A percentile compares a stretch with the other conserved stretches of the same genome.
Conservation (phyloP, 1,140 invertebrate genomes). For the Euwallacea fornicatus region DNA sequence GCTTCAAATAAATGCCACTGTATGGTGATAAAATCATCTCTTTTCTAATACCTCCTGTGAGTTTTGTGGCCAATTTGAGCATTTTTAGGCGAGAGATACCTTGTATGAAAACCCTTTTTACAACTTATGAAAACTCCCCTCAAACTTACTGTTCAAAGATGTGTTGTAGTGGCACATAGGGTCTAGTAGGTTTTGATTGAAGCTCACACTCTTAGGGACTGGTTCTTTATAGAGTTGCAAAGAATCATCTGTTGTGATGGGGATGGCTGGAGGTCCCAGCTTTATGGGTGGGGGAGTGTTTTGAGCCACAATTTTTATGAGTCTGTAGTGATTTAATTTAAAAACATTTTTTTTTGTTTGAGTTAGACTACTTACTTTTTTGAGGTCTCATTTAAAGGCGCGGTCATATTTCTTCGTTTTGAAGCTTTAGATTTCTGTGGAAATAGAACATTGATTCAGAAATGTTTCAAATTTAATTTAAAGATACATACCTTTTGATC, state of each 20-base stretch:
- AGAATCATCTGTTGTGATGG: too few species aligned
- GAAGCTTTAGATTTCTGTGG: constrained; percentile 25
- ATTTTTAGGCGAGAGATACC: constrained; percentile 53
- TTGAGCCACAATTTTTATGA: too few species aligned
- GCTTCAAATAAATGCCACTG: constrained; percentile 70
- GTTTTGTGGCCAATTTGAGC: constrained; percentile 52
- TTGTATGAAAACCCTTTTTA: constrained; percentile 44
- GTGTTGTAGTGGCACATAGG: constrained; percentile 52
- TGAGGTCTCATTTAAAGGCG: constrained; percentile 11
- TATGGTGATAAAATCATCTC: constrained; percentile 63
- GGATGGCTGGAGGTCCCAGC: too few species aligned
- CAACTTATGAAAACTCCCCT: neutral
- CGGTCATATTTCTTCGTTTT: constrained; percentile 28
- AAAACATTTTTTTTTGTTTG: too few species aligned
- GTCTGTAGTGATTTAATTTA: too few species aligned
- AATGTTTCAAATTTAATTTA: neutral
- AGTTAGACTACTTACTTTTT: constrained; percentile 35
- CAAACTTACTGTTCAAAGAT: constrained; percentile 51
- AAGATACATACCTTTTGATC: constrained; percentile 26
- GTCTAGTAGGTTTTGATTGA: constrained; percentile 41
- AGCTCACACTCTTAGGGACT: neutral
- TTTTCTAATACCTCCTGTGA: constrained; percentile 58
- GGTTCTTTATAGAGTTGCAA: neutral
- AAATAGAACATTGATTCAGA: neutral
- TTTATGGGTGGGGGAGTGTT: too few species aligned